These are phyloP conservation scores for Anomalospiza imberbis DNA, from an alignment of 2,797 vertebrate species.

Conservation along the genomic window DNA sequence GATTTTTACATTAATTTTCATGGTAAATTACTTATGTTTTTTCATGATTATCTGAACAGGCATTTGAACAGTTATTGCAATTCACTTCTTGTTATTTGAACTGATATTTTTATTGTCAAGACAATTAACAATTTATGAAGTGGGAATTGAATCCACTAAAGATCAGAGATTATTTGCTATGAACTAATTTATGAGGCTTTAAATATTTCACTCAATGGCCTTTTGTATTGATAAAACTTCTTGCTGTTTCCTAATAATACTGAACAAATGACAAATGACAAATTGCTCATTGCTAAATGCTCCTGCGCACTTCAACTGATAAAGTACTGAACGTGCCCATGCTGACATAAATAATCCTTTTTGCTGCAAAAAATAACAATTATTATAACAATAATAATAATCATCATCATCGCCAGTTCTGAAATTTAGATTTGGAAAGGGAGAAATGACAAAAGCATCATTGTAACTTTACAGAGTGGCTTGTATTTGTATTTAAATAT, in stretches of 20 bases:
- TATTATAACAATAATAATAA: fast-evolving
- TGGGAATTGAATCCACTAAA: slow-evolving; percentile 39
- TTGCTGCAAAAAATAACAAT: not conserved
- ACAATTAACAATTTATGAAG: slow-evolving; percentile 64
- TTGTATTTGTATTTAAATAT: not conserved
- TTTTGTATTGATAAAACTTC: slow-evolving; percentile 43
- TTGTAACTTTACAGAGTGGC: not conserved
- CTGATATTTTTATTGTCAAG: slow-evolving; percentile 41
- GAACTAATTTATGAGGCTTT: slow-evolving; percentile 43
- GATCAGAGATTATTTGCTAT: slow-evolving; percentile 18
- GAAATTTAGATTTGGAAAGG: not conserved
- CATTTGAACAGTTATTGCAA: slow-evolving; percentile 31
- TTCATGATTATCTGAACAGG: slow-evolving; percentile 10
- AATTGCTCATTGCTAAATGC: not conserved
- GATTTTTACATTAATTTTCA: not conserved
- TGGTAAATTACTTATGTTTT: slow-evolving; percentile 3
- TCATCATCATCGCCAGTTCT: not conserved
- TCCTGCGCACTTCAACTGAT: not conserved
- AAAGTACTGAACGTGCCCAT: not conserved
- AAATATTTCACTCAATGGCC: not conserved
- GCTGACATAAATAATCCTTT: not conserved
- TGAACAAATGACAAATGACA: not conserved
- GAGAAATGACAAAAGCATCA: not conserved
- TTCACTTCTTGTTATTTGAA: slow-evolving; percentile 48
- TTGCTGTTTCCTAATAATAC: slow-evolving; percentile 12